Base-by-base conservation (phyloP, 2,888 invertebrate species). In the Ennomos fuscantarius region DNA sequence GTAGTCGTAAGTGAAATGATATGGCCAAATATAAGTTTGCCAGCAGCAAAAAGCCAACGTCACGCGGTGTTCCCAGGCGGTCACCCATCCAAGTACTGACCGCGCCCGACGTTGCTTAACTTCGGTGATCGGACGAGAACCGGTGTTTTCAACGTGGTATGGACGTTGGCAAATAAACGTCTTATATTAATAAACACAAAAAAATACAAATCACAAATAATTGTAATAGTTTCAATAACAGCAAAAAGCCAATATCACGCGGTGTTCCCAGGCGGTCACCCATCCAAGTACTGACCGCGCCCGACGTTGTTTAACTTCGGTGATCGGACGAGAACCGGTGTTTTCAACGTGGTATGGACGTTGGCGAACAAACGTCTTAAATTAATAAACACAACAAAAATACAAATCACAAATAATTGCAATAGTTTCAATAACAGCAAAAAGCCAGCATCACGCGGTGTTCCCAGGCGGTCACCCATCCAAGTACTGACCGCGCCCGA, bases 11-110 rank as follows among this genome's bases (percentile, higher is more conserved):
- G n/a, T n/a, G n/a, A n/a, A n/a, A n/a, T n/a, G n/a, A n/a, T n/a
- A n/a, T n/a, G n/a, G n/a, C n/a, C n/a, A n/a, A n/a, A n/a, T n/a
- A n/a, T n/a, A n/a, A n/a, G n/a, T n/a, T n/a, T n/a, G n/a, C n/a
- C n/a, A 10, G 34, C 8, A 15, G 32, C 43, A 44, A 44, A 44
- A 44, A 44, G 33, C 43, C 43, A 44, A 44, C 43, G 12, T 3
- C 33, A 44, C 43, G 43, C 43, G 43, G 43, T 44, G 11, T 44
- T 79, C 74, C 81, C 80, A 83, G 79, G 84, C 85, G 84, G 87
- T 87, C 87, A 87, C 86, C 87, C 87, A 87, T 88, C 84, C 82
- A 86, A 83, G 83, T 85, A 85, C 85, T 85, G 82, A 81, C 80
- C 81, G 74, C 84, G 83, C 86, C 86, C 85, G 80, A 86, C 79